Percentiles rank a stretch among this genome's conserved stretches.
phyloP scores from a whole-genome alignment of 2,888 invertebrate genomes.

The Caenorhabditis plicata region DNA sequence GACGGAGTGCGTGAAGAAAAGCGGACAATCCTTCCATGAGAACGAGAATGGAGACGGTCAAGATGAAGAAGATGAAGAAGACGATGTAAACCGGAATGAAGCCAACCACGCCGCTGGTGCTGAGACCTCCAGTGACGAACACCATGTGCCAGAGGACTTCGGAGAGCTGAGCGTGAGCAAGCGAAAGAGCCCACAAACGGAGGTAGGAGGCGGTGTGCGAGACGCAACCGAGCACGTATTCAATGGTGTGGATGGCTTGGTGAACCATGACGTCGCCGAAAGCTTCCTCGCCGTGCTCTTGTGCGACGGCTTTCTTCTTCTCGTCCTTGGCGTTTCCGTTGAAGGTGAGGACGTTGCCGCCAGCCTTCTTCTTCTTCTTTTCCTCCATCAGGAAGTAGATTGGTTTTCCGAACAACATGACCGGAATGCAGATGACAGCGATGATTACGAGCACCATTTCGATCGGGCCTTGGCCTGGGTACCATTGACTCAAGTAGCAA shows the following conservation, averaged over 20 bases:
- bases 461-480: constrained; percentile 62
- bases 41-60: constrained; percentile 91
- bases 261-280: constrained; percentile 86
- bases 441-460: constrained; percentile 67
- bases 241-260: constrained; percentile 72
- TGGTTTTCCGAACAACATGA: constrained; percentile 66
- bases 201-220: constrained; percentile 83
- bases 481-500: constrained; percentile 65
- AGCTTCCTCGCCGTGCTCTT: constrained; percentile 39
- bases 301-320: constrained; percentile 8
- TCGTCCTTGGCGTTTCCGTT: constrained; percentile 52
- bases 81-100: constrained; percentile 66
- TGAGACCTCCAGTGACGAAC: constrained; percentile 47
- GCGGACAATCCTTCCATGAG: constrained; percentile 99
- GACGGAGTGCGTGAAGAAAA: constrained; percentile 75
- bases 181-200: constrained; percentile 63
- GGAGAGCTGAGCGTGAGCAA: constrained; percentile 63
- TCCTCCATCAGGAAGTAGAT: constrained; percentile 55
- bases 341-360: constrained; percentile 59
- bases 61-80: constrained; percentile 85
- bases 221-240: constrained; percentile 95
- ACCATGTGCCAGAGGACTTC: constrained; percentile 65
- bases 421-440: constrained; percentile 62
- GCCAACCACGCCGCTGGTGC: constrained; percentile 27
- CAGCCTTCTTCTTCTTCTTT: constrained; percentile 56